Evolutionary conservation across 1,140 invertebrate genomes (phyloP).

Genomic region (Leptopilina clavipes): DNA sequence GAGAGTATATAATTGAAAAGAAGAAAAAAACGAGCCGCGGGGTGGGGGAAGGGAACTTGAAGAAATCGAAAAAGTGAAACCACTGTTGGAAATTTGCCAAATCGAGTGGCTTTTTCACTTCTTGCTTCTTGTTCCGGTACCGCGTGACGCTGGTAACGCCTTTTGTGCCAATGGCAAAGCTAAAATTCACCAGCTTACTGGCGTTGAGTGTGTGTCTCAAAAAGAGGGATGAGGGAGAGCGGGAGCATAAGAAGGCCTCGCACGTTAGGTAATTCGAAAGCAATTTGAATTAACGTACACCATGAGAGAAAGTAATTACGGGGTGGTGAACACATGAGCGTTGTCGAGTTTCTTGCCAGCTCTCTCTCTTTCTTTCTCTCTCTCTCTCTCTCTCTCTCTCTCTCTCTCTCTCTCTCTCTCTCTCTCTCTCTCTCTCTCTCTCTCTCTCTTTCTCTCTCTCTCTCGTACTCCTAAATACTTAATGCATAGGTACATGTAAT

Average conservation of each 20-base stretch:
- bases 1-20: no score
- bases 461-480: conserved; percentile 38
- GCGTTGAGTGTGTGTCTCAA: conserved; percentile 48
- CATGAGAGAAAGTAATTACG: conserved; percentile 67
- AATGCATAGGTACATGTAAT: conserved; percentile 35
- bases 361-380: no score
- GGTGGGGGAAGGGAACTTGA: no score
- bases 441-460: neutral
- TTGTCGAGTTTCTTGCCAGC: conserved; percentile 37
- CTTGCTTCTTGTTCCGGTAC: neutral
- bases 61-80: neutral
- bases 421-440: no score
- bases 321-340: conserved; percentile 50
- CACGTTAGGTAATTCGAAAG: conserved; percentile 66
- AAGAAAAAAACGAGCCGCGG: no score
- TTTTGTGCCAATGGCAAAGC: conserved; percentile 11
- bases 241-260: conserved; percentile 4
- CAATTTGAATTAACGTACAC: conserved; percentile 68
- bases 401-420: neutral
- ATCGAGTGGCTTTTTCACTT: conserved; percentile 1
- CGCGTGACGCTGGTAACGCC: neutral
- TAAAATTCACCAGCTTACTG: conserved; percentile 53
- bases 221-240: conserved; percentile 33
- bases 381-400: neutral
- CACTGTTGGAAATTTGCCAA: neutral